Evolutionary conservation across 2,888 invertebrate genomes (phyloP), one percentile per base, ranked within the genome.

Genomic region (Odontocolon sp.): DNA sequence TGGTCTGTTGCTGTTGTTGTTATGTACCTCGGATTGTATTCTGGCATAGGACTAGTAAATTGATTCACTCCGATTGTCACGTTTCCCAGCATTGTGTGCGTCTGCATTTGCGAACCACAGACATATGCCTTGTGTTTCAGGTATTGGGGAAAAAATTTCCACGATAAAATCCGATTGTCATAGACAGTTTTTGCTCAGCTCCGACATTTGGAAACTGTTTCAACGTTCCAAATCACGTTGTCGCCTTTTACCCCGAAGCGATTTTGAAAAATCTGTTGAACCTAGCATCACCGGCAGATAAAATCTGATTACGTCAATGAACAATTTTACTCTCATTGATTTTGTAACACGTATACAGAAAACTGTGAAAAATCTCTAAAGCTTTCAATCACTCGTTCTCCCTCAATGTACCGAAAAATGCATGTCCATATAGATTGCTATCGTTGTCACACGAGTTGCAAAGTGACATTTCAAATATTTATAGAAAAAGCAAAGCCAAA

Each of bases 251-350:
- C 28, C 36, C 11, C 6, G 21, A 40, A 31, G 63, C 38, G 28
- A 57, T 36, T 69, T 50, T n/a, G 26, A 28, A 26, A 57, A 64
- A 31, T 47, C 59, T 28, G 18, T n/a, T 36, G 38, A 50, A 38
- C 36, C 38, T 57, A 31, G 23, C 18, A 4, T 21, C 47, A 6
- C 5, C 14, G 16, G n/a, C 23, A 3, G 21, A 26, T 47, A 33
- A 56, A 71, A 63, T 63, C 38, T 56, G 63, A 71, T 71, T 64
- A 56, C 45, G 23, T 4, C 64, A 26, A 9, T 31, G 54, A 31
- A 28, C 33, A 33, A 11, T 11, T 45, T 18, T 31, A 18, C 63
- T 36, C 47, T 71, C 63, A 64, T 71, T 71, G 71, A 63, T 71
- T 56, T 56, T 64, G 54, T 63, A 71, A 71, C 63, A 45, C 36